phyloP scores from a whole-genome alignment of 2,797 vertebrate genomes.

The Choloepus didactylus region DNA sequence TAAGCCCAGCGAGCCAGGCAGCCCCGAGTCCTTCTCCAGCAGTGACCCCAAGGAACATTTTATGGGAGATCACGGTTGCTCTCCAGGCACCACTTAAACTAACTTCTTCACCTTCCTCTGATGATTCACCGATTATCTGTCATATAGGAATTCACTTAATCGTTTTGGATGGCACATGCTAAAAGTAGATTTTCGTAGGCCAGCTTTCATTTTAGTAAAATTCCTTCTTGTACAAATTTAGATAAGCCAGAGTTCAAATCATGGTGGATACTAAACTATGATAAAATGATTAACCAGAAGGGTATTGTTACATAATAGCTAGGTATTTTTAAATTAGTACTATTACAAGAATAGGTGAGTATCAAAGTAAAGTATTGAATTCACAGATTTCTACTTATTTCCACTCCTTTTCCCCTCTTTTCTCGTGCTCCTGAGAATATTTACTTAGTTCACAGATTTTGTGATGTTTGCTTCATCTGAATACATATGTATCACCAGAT shows the following conservation, averaged over 20 bases:
- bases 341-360: background rate
- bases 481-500: conserved; percentile 18
- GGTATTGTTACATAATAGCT: background rate
- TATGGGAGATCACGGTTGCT: background rate
- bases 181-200: conserved; percentile 8
- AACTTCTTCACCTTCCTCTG: background rate
- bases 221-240: background rate
- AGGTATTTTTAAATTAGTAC: background rate
- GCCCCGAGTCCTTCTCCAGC: background rate
- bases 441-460: conserved; percentile 22
- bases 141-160: background rate
- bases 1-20: background rate
- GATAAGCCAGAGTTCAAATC: background rate
- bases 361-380: background rate
- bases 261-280: background rate
- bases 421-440: background rate
- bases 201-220: background rate
- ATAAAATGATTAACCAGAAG: conserved; percentile 28
- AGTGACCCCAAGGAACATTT: background rate
- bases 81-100: background rate
- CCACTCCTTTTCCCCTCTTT: background rate
- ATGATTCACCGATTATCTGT: background rate
- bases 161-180: background rate
- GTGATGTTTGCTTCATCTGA: conserved; percentile 23
- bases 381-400: background rate